Conservation (phyloP, 2,888 invertebrate species). For the Cremastobaeus sp. region DNA sequence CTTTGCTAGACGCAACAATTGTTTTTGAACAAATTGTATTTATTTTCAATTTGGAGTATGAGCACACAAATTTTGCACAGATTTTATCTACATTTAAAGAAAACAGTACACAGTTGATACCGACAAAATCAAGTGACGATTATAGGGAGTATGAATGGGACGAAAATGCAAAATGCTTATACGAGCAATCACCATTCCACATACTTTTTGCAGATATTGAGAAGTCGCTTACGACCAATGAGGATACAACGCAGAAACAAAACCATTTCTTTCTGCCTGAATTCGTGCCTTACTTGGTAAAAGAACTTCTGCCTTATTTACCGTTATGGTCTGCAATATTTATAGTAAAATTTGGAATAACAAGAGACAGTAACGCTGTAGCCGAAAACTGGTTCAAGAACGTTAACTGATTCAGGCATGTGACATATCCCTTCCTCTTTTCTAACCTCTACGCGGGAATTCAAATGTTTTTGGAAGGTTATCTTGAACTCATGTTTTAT, state of each 20-base stretch:
- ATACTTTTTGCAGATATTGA: background rate
- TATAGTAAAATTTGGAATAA: background rate
- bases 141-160: background rate
- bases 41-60: background rate
- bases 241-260: background rate
- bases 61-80: background rate
- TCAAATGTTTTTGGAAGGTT: too few relatives aligned
- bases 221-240: background rate
- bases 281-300: background rate
- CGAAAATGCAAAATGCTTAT: background rate
- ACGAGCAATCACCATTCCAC: background rate
- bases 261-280: background rate
- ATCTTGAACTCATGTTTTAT: too few relatives aligned
- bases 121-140: background rate
- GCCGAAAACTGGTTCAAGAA: constrained; percentile 43
- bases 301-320: background rate
- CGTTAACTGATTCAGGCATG: too few relatives aligned
- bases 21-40: background rate
- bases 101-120: background rate
- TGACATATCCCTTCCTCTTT: too few relatives aligned
- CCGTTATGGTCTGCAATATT: constrained; percentile 3
- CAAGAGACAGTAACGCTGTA: constrained; percentile 26
- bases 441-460: too few relatives aligned
- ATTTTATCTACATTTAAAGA: background rate
- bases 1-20: background rate